phyloP scores from a whole-genome alignment of 2,797 vertebrate species.

The Euthynnus affinis region DNA sequence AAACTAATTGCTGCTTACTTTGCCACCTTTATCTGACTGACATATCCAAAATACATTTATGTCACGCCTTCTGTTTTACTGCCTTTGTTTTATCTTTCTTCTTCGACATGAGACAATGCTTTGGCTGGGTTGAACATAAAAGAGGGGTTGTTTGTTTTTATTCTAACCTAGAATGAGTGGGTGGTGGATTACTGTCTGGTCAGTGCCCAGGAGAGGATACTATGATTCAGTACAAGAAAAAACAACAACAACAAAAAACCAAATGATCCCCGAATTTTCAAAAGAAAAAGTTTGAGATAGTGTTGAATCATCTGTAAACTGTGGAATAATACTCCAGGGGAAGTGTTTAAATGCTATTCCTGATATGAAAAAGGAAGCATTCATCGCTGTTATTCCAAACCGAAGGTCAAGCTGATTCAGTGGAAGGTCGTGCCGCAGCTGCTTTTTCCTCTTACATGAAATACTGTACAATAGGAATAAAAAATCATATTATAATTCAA shows the following conservation, averaged over 20 bases:
- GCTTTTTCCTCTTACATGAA: not conserved
- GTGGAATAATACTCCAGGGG: not conserved
- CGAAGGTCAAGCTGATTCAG: constrained; percentile 13
- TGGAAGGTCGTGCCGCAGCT: constrained; percentile 8
- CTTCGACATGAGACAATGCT: not conserved
- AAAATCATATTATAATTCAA: too few relatives aligned
- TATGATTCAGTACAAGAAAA: constrained; percentile 28
- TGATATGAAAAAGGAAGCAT: not conserved
- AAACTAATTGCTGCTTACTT: constrained; percentile 11
- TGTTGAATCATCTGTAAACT: constrained; percentile 5
- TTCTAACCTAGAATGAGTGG: constrained; percentile 35
- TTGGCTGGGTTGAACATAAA: constrained; percentile 17
- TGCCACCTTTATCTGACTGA: constrained; percentile 4
- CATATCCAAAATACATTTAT: not conserved
- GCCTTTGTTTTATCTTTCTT: constrained; percentile 5
- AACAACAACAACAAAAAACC: not conserved
- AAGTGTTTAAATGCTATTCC: not conserved
- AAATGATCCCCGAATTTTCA: constrained; percentile 21
- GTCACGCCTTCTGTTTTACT: constrained; percentile 9
- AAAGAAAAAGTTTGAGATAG: not conserved
- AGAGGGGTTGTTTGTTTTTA: constrained; percentile 43
- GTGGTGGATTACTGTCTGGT: constrained; percentile 22
- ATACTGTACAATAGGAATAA: not conserved
- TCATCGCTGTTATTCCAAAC: not conserved
- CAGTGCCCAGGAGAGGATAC: constrained; percentile 20